Evolutionary conservation across 2,888 invertebrate species (phyloP).

Genomic region (Torymus aiolomorphi): DNA sequence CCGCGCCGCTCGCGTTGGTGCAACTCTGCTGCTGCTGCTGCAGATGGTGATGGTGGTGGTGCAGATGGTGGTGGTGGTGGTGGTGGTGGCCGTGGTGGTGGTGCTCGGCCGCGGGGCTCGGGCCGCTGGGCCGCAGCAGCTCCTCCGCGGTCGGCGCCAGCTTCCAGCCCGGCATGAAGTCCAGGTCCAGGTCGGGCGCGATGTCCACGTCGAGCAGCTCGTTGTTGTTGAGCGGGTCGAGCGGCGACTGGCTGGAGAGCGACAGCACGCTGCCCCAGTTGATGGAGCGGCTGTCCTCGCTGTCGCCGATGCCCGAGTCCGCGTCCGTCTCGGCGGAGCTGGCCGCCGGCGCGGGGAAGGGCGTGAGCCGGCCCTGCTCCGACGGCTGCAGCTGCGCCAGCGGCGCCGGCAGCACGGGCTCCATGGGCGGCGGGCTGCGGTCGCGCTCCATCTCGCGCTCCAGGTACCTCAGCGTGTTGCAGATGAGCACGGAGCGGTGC

Average conservation of each 20-base stretch:
- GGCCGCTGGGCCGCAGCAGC: conserved; percentile 47
- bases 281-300: conserved; percentile 83
- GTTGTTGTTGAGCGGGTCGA: conserved; percentile 88
- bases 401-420: conserved; percentile 69
- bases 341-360: conserved; percentile 75
- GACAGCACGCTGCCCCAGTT: conserved; percentile 95
- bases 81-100: conserved; percentile 53
- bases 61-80: conserved; percentile 51
- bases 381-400: conserved; percentile 74
- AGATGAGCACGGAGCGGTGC: conserved; percentile 92
- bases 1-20: conserved; percentile 59
- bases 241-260: conserved; percentile 89
- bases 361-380: conserved; percentile 73
- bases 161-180: conserved; percentile 79
- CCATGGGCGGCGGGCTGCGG: conserved; percentile 73
- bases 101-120: conserved; percentile 22
- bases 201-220: conserved; percentile 82
- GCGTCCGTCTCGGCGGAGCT: conserved; percentile 80
- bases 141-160: conserved; percentile 73
- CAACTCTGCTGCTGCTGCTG: conserved; percentile 57
- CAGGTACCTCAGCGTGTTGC: conserved; percentile 92
- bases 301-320: conserved; percentile 87
- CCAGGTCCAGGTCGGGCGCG: conserved; percentile 81
- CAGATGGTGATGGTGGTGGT: conserved; percentile 38
- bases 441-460: conserved; percentile 92